Conservation (phyloP, 2,888 invertebrate species). For the Cordylochernes scorpioides region DNA sequence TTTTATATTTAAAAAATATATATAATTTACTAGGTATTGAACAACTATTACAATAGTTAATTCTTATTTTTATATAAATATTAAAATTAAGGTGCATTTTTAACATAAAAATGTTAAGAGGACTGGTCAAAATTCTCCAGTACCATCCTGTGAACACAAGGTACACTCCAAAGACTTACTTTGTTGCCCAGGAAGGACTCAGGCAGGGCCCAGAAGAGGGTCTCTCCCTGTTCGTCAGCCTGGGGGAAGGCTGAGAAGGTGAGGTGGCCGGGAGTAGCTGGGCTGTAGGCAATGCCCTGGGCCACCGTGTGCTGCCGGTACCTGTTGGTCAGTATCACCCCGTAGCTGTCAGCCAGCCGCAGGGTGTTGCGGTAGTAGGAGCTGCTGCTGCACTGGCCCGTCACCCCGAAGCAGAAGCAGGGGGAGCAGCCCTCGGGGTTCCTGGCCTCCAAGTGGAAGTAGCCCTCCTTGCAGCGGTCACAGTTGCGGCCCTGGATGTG, state of each 20-base stretch:
- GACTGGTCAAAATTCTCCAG: no score
- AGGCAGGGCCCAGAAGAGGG: constrained; percentile 47
- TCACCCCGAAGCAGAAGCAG: constrained; percentile 66
- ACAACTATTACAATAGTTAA: background rate
- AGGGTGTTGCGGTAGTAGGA: constrained; percentile 31
- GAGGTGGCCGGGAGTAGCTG: constrained; percentile 22
- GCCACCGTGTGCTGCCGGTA: constrained; percentile 19
- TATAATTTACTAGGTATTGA: no score
- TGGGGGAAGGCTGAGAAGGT: constrained; percentile 19
- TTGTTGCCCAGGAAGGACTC: constrained; percentile 32
- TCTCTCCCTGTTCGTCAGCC: constrained; percentile 18
- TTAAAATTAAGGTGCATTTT: background rate
- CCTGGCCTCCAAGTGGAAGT: constrained; percentile 40
- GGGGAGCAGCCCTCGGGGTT: constrained; percentile 51
- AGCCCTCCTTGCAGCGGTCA: constrained; percentile 45
- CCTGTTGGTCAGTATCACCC: constrained; percentile 21
- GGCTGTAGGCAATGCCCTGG: constrained; percentile 22
- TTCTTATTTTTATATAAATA: background rate
- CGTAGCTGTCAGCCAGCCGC: no score
- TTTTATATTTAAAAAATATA: background rate
- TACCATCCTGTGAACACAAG: no score
- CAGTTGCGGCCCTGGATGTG: constrained; percentile 54
- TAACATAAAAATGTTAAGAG: no score
- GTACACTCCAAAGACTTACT: constrained; percentile 20
- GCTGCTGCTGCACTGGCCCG: constrained; percentile 39